Evolutionary conservation across 1,140 invertebrate genomes (phyloP).

Genomic region (Lycorma delicatula): DNA sequence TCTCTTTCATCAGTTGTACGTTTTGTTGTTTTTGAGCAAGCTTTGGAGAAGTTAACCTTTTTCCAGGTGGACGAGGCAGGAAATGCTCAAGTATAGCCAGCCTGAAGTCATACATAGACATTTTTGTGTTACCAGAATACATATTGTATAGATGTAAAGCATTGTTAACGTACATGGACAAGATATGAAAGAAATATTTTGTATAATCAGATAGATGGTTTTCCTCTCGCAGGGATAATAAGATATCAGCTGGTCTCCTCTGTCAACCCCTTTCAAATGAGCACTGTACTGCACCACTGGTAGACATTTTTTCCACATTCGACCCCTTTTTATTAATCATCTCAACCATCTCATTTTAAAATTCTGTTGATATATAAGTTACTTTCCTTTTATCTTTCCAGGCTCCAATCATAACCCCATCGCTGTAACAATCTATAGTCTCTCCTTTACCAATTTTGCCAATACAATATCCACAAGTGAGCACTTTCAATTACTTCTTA

Average conservation of each 20-base stretch:
- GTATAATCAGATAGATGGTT: too few relatives aligned
- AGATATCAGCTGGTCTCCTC: constrained; percentile 29
- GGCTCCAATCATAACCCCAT: neutral
- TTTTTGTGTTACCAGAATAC: too few relatives aligned
- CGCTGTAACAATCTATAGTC: neutral
- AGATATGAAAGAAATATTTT: too few relatives aligned
- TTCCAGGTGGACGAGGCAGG: too few relatives aligned
- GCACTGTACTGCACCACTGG: constrained; percentile 13
- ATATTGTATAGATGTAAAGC: too few relatives aligned
- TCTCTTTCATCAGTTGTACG: too few relatives aligned
- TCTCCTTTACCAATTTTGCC: neutral
- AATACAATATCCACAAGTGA: neutral
- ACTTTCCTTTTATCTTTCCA: constrained; percentile 1
- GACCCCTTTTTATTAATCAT: constrained; percentile 21
- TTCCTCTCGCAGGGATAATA: constrained; percentile 32
- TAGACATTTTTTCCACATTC: neutral
- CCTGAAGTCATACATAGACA: too few relatives aligned
- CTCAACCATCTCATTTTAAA: constrained; percentile 8
- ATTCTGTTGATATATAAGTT: constrained; percentile 9
- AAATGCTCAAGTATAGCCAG: too few relatives aligned
- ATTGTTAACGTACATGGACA: too few relatives aligned
- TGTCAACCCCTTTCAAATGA: constrained; percentile 31
- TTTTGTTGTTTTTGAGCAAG: too few relatives aligned
- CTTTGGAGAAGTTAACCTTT: too few relatives aligned
- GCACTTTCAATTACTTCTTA: neutral